Evolutionary conservation across 2,113 vertebrate species (phyloP).

Genomic region (Thunnus maccoyii): DNA sequence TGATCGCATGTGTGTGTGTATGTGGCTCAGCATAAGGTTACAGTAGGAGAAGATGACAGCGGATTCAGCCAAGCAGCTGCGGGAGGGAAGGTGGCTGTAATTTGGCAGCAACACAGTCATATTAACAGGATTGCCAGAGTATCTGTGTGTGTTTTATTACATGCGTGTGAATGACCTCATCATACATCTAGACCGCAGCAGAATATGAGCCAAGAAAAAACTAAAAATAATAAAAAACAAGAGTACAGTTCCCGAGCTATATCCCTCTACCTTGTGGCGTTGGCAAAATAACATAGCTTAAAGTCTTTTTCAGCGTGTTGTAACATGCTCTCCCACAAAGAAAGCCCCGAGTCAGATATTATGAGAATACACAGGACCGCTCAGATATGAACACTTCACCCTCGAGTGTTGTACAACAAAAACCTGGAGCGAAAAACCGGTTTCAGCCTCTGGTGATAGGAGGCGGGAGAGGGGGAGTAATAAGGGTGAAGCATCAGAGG

Average conservation of each 20-base stretch:
- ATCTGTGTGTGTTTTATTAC: background rate
- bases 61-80: constrained; percentile 25
- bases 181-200: background rate
- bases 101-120: constrained; percentile 3
- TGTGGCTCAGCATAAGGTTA: background rate
- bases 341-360: constrained; percentile 51
- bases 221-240: background rate
- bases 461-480: constrained; percentile 20
- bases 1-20: constrained; percentile 25
- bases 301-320: constrained; percentile 19
- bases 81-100: background rate
- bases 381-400: constrained; percentile 41
- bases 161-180: background rate
- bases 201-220: background rate
- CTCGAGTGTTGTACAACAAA: constrained; percentile 47
- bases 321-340: constrained; percentile 36
- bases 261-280: constrained; percentile 32
- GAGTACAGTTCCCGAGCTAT: constrained; percentile 1
- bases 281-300: constrained; percentile 23
- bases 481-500: constrained; percentile 11
- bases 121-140: background rate
- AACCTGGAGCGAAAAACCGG: constrained; percentile 24
- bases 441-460: constrained; percentile 39
- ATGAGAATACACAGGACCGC: constrained; percentile 49
- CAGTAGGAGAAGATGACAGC: constrained; percentile 18